Base-by-base conservation (phyloP, 2,113 vertebrate species). In the Stegastes partitus region DNA sequence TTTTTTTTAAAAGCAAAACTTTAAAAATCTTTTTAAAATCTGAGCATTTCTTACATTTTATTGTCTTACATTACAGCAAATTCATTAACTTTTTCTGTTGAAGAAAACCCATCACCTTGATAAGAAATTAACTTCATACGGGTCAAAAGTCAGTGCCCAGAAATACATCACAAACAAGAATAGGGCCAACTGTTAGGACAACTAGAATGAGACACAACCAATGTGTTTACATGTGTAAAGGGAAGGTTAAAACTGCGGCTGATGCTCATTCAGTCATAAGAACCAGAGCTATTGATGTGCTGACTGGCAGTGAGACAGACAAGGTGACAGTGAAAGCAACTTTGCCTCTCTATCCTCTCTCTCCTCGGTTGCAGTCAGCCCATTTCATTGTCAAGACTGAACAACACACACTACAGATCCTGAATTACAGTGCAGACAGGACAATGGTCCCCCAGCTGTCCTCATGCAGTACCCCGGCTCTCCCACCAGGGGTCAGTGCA, bases 401-500 rank as follows among this genome's bases (percentile, higher is more conserved):
- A 61, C 59, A 67, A 51, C 62, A n/a, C 62, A n/a, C 49, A 44
- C 25, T 5, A 6, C 47, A 62, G 15, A 53, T 37, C 14, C 14
- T 49, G 16, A 50, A 21, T 37, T 16, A 44, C 47, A 53, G 15
- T 4, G 4, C 37, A 26, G 12, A 61, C 21, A 55, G 11, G 25
- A 59, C 37, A 3, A 21, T 12, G 16, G 0, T 11, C 31, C 16
- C 39, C 21, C 9, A 28, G 0, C 25, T 69, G 23, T 54, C 26
- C 7, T 58, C 37, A 6, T 59, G 89, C 25, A 84, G 51, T 85
- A 5, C 9, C 28, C 4, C 0, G 2, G 15, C 12, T 68, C 58
- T 44, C 11, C 91, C 93, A 93, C 80, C 54, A 82, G 92, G 76
- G 89, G 93, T 87, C 92, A 90, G 82, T 51, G 34, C 84, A 76